A percentile compares a stretch with the other conserved stretches of the same genome.
phyloP scores from a whole-genome alignment of 2,113 vertebrate genomes.

The Sapajus apella region DNA sequence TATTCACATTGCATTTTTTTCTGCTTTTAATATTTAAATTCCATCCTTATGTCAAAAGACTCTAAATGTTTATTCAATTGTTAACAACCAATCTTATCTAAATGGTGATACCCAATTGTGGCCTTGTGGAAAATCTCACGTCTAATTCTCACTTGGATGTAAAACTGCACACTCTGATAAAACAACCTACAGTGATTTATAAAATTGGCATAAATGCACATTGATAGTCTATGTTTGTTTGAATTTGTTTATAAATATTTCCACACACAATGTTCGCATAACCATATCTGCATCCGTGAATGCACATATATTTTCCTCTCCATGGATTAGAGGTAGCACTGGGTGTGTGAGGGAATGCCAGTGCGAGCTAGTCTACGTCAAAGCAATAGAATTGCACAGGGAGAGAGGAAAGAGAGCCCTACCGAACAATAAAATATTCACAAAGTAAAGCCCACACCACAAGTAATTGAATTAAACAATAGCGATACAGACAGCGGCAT shows the following conservation, averaged over 20 bases:
- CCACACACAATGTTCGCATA: no score
- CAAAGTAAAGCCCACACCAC: constrained; percentile 72
- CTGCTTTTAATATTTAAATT: not conserved
- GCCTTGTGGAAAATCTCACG: not conserved
- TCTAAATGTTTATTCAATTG: not conserved
- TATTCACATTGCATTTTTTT: not conserved
- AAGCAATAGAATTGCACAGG: constrained; percentile 42
- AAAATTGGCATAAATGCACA: not conserved
- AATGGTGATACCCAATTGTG: not conserved
- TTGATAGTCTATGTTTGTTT: not conserved
- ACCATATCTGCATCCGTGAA: not conserved
- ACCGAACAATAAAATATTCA: constrained; percentile 78
- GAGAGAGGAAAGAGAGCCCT: constrained; percentile 66
- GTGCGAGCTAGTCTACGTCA: not conserved
- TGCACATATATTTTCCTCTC: not conserved
- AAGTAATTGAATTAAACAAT: constrained; percentile 81
- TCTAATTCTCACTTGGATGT: not conserved
- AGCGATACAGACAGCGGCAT: constrained; percentile 59
- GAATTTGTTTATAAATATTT: not conserved
- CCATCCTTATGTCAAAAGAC: not conserved
- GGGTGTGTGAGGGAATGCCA: constrained; percentile 32
- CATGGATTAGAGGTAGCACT: not conserved
- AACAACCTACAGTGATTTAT: not conserved
- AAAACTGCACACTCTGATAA: not conserved
- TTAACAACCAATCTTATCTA: not conserved